Evolutionary conservation across 2,888 invertebrate genomes (phyloP).

Genomic region (Panorpa germanica): DNA sequence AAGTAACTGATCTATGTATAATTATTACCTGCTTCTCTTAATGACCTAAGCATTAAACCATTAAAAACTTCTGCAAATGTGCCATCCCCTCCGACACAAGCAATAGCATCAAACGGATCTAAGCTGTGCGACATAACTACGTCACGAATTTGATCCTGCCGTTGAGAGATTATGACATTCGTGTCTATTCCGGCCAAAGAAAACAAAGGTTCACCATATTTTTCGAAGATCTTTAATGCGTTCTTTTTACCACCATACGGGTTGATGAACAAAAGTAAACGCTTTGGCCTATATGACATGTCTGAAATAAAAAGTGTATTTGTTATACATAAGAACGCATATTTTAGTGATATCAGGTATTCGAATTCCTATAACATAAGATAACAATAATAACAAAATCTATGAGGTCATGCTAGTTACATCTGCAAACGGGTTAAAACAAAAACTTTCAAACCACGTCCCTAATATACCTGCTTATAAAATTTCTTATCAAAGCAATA

Average conservation of each 20-base stretch:
- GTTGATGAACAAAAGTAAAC: slow-evolving; percentile 61
- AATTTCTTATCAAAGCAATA: too few relatives aligned
- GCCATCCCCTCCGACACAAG: slow-evolving; percentile 76
- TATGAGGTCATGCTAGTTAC: too few relatives aligned
- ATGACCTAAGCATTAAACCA: slow-evolving; percentile 41
- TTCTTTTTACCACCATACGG: slow-evolving; percentile 65
- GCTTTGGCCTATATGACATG: slow-evolving; percentile 39
- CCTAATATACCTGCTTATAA: too few relatives aligned
- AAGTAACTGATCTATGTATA: slow-evolving; percentile 34
- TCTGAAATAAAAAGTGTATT: slow-evolving; percentile 20
- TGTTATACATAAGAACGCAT: slow-evolving; percentile 4
- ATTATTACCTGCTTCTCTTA: slow-evolving; percentile 30
- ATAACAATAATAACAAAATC: too few relatives aligned
- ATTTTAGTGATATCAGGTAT: background rate
- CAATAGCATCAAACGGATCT: slow-evolving; percentile 44
- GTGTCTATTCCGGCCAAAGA: slow-evolving; percentile 42
- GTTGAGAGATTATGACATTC: slow-evolving; percentile 46
- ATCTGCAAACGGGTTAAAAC: too few relatives aligned
- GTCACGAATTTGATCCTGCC: slow-evolving; percentile 60
- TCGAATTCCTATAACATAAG: too few relatives aligned
- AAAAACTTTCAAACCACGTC: too few relatives aligned
- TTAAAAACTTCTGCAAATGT: slow-evolving; percentile 67
- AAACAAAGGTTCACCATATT: slow-evolving; percentile 46
- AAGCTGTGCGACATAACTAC: slow-evolving; percentile 34
- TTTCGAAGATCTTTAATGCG: slow-evolving; percentile 52